Base-by-base conservation (phyloP, 2,888 invertebrate genomes). In the Protula sp. region DNA sequence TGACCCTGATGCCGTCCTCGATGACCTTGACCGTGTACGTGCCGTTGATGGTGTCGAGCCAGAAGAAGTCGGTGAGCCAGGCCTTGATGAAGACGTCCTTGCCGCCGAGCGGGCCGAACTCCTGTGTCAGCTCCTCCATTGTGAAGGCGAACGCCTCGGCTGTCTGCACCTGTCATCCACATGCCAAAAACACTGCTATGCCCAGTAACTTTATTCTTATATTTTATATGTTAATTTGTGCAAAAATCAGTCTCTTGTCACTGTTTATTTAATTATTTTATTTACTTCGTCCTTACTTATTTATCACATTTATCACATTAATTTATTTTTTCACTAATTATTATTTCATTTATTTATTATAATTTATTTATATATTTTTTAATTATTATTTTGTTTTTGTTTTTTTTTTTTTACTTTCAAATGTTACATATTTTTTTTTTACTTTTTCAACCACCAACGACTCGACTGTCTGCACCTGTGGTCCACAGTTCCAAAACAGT, bases 111-210 rank as follows among this genome's bases (percentile, higher is more conserved):
- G 9, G 9, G 26, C 67, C 68, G 28, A 54, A 63, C 26, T 57
- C 59, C 19, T 66, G 30, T 14, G 60, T 82, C 19, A 94, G 80
- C 71, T 94, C 93, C 14, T 85, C 79, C 85, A 94, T 88, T 0
- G 92, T 89, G 83, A 92, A 94, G 68, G 86, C 86, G 79, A 95
- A 95, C 70, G 89, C 86, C 74, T 90, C 91, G 0, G 90, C 90
- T 26, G 94, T 94, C 74, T 91, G 88, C 50, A 61, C 55, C 90
- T 90, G 81, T 45, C n/a, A n/a, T n/a, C n/a, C n/a, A n/a, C n/a
- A n/a, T n/a, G n/a, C n/a, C n/a, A n/a, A n/a, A n/a, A n/a, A n/a
- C n/a, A n/a, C n/a, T n/a, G n/a, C n/a, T n/a, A n/a, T n/a, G n/a
- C n/a, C n/a, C n/a, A n/a, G n/a, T n/a, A n/a, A n/a, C n/a, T n/a